Evolutionary conservation across 1,140 invertebrate genomes (phyloP).

Genomic region (Coboldia fuscipes): DNA sequence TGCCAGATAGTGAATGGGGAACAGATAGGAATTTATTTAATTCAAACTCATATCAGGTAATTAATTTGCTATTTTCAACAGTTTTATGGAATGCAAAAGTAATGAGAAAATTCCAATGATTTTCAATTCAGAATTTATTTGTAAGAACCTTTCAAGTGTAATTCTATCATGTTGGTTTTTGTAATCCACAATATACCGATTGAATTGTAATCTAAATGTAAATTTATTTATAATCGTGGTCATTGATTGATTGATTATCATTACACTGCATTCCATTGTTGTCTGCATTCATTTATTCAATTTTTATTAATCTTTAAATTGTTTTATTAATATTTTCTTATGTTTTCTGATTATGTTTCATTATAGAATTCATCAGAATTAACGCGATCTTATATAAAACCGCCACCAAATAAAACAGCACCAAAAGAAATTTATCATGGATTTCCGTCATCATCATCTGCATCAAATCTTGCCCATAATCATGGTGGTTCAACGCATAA

Average conservation of each 20-base stretch:
- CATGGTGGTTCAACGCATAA: slow-evolving; percentile 1
- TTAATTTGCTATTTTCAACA: background rate
- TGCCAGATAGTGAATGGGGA: slow-evolving; percentile 35
- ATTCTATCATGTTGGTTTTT: no score
- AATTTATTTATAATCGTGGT: no score
- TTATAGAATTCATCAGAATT: slow-evolving; percentile 16
- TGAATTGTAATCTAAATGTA: no score
- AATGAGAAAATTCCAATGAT: no score
- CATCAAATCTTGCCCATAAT: slow-evolving; percentile 8
- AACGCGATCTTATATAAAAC: slow-evolving; percentile 20
- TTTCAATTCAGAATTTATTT: no score
- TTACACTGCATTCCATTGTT: background rate
- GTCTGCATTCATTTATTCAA: background rate
- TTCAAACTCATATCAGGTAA: slow-evolving; percentile 32
- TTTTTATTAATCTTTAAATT: background rate
- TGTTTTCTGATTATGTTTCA: slow-evolving; percentile 1
- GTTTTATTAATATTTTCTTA: background rate
- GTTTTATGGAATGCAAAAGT: no score
- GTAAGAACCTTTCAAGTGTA: no score
- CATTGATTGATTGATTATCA: background rate
- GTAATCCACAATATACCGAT: no score
- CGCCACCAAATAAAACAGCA: slow-evolving; percentile 20
- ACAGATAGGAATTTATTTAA: slow-evolving; percentile 30
- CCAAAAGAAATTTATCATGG: slow-evolving; percentile 17
- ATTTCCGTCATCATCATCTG: slow-evolving; percentile 9